Conservation (phyloP, 1,140 invertebrate species). For the Pseudomyrmex cubaensis region DNA sequence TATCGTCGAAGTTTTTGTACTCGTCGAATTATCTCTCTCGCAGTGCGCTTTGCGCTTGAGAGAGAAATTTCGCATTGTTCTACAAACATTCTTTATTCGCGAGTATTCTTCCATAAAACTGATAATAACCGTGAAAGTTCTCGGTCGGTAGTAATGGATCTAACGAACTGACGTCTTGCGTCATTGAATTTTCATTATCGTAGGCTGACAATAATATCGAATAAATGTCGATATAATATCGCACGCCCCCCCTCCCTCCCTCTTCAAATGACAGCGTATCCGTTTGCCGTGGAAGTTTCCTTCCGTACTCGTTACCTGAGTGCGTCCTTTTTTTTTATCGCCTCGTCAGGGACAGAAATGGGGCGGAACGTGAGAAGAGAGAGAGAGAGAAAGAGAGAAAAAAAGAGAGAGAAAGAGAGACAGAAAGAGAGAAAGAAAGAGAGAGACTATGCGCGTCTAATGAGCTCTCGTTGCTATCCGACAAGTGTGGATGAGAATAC, state of each 20-base stretch:
- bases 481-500: slow-evolving; percentile 71
- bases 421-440: too few species aligned
- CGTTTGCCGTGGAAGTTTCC: slow-evolving; percentile 33
- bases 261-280: slow-evolving; percentile 12
- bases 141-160: slow-evolving; percentile 14
- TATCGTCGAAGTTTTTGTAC: not conserved
- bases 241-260: too few species aligned
- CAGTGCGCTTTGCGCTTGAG: not conserved
- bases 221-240: slow-evolving; percentile 62
- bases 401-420: too few species aligned
- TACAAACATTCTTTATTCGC: not conserved
- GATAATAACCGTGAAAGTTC: slow-evolving; percentile 30
- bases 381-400: too few species aligned
- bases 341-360: slow-evolving; percentile 49
- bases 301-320: slow-evolving; percentile 58
- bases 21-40: slow-evolving; percentile 11
- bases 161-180: slow-evolving; percentile 40
- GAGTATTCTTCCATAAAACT: slow-evolving; percentile 31
- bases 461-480: slow-evolving; percentile 74
- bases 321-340: slow-evolving; percentile 40
- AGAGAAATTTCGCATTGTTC: slow-evolving; percentile 8
- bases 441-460: slow-evolving; percentile 62
- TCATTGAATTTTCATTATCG: slow-evolving; percentile 54
- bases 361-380: slow-evolving; percentile 13
- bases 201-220: slow-evolving; percentile 57